Evolutionary conservation across 1,140 invertebrate genomes (phyloP).

Genomic region (Sminthurinus signatus): DNA sequence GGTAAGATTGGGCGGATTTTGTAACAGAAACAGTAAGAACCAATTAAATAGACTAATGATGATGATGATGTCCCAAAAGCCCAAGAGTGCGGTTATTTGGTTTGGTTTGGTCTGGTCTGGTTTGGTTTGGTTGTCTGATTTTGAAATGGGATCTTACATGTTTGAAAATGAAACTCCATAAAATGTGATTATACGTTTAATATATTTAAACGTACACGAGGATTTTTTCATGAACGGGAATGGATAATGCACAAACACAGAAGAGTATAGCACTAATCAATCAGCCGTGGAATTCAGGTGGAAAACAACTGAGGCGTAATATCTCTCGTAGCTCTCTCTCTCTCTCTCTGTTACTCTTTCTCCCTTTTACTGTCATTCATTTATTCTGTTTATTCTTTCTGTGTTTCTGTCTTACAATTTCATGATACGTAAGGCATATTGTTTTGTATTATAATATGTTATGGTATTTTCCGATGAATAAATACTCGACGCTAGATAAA

Average conservation of each 20-base stretch:
- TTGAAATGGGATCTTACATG: neutral
- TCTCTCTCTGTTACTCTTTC: neutral
- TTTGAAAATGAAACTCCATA: no score
- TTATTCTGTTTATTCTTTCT: no score
- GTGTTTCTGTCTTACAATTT: no score
- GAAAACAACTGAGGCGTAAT: slow-evolving; percentile 13
- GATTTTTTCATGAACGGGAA: no score
- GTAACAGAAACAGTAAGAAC: no score
- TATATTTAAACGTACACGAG: no score
- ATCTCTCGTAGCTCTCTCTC: no score
- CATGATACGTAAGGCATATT: neutral
- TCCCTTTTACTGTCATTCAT: neutral
- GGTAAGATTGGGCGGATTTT: no score
- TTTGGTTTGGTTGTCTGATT: neutral
- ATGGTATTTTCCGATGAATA: no score
- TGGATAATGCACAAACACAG: neutral
- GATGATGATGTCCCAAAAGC: neutral
- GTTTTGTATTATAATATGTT: neutral
- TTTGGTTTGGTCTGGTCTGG: neutral
- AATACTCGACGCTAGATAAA: no score
- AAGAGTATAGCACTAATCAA: neutral
- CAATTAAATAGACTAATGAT: neutral
- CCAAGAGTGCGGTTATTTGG: no score
- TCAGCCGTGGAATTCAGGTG: slow-evolving; percentile 16
- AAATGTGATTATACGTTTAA: neutral